These are phyloP conservation scores for Brachionus rotundiformis DNA, from an alignment of 1,140 invertebrate species.

Conservation along the genomic window DNA sequence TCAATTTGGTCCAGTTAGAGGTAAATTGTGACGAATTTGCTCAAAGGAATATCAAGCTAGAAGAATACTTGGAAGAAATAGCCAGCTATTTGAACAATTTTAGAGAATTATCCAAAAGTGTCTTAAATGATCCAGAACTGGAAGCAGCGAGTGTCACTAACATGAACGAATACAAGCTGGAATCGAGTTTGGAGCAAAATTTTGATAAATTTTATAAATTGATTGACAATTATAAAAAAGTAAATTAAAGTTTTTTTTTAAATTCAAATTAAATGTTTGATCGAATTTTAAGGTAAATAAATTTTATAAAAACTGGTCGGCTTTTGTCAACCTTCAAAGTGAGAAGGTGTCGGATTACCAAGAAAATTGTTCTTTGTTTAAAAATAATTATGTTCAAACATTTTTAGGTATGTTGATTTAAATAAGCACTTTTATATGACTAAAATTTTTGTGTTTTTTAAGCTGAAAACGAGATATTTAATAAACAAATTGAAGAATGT, in stretches of 20 bases:
- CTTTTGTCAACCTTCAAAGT: not conserved
- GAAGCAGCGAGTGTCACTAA: not conserved
- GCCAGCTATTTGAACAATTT: not conserved
- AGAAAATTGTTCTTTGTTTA: not conserved
- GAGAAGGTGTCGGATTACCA: not conserved
- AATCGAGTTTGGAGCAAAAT: not conserved
- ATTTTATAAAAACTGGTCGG: constrained; percentile 27
- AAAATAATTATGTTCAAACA: not conserved
- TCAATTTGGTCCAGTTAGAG: not conserved
- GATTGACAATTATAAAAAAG: not conserved
- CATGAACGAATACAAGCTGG: not conserved
- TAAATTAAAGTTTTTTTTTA: not conserved
- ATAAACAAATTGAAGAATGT: constrained; percentile 22
- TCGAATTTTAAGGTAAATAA: not conserved
- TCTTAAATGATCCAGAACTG: not conserved
- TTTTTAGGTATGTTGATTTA: not conserved
- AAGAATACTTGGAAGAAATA: not conserved
- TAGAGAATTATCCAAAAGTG: not conserved
- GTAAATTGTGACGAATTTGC: not conserved
- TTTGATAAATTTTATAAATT: not conserved
- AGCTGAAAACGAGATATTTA: constrained; percentile 18
- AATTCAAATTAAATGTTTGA: not conserved
- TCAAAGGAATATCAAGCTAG: not conserved
- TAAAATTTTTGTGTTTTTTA: not conserved
- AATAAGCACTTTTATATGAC: not conserved